Base-by-base conservation (phyloP, 2,113 vertebrate species). In the Apodemus sylvaticus region DNA sequence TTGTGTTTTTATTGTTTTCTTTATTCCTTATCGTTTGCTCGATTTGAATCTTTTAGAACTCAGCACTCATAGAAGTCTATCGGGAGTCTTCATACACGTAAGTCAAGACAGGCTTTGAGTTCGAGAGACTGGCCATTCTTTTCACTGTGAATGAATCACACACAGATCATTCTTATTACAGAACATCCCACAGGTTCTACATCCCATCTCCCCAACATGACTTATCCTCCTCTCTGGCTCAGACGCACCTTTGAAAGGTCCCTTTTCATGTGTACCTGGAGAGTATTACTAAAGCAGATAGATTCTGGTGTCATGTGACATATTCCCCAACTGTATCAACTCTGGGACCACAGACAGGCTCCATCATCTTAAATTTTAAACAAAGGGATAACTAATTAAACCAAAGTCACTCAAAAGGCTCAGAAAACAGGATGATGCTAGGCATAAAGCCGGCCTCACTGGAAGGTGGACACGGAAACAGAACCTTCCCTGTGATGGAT, bases 351-450 rank as follows among this genome's bases (percentile, higher is more conserved):
- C n/a, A 76, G 58, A 74, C 88, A 6, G 24, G 48, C 20, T 34
- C 42, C 5, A n/a, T 70, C 66, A 77, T 14, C 7, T 78, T 86
- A 93, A 83, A 29, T 88, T 94, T 93, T 76, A 88, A 94, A 79
- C 36, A 95, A 96, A 93, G 42, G 42, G 42, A 31, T 90, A 94
- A 93, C 22, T 89, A 95, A 89, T 53, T 82, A 94, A 90, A 77
- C 48, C n/a, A 78, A 86, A 94, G 71, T 78, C 92, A 94, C 45
- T 78, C 82, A 93, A 94, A 94, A 48, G 55, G 5, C 8, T 85
- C 29, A n/a, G 39, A 91, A 82, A n/a, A 73, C 51, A 64, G 53
- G 77, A 79, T 60, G 55, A 79, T 58, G 90, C 5, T 68, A 0
- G 89, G 85, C 92, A 62, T 78, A 93, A 96, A 64, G 31, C 31